Conservation (phyloP, 2,888 invertebrate genomes). For the Atrina japonica region DNA sequence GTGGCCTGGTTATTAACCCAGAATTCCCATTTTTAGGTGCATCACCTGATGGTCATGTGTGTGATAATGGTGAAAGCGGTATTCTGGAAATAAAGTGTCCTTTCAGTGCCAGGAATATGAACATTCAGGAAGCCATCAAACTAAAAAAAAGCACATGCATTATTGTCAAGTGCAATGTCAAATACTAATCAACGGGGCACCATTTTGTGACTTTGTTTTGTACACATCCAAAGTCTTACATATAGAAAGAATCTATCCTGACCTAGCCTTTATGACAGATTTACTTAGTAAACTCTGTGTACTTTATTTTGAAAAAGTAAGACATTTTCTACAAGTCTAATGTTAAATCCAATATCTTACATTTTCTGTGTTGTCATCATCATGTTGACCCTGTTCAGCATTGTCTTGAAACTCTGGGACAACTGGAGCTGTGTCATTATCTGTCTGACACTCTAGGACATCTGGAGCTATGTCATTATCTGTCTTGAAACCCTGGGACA, state of each 20-base stretch:
- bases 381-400: no score
- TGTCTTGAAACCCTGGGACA: no score
- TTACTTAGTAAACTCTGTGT: no score
- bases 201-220: slow-evolving; percentile 25
- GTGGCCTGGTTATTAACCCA: slow-evolving; percentile 44
- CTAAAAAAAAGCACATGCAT: slow-evolving; percentile 27
- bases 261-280: slow-evolving; percentile 2
- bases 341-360: no score
- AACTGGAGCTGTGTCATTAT: no score
- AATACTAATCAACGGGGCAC: slow-evolving; percentile 36
- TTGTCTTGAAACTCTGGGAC: no score
- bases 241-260: slow-evolving; percentile 20
- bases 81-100: slow-evolving; percentile 43
- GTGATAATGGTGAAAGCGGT: slow-evolving; percentile 38
- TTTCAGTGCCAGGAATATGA: slow-evolving; percentile 30
- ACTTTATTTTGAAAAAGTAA: no score
- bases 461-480: no score
- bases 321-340: no score
- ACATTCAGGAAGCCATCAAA: slow-evolving; percentile 20
- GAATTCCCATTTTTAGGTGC: slow-evolving; percentile 45
- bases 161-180: slow-evolving; percentile 44
- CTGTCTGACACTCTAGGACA: no score
- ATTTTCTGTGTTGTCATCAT: no score
- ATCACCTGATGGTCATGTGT: slow-evolving; percentile 43
- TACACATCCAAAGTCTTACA: neutral